Base-by-base conservation (phyloP, 2,888 invertebrate genomes). In the Scrobipalpa costella region DNA sequence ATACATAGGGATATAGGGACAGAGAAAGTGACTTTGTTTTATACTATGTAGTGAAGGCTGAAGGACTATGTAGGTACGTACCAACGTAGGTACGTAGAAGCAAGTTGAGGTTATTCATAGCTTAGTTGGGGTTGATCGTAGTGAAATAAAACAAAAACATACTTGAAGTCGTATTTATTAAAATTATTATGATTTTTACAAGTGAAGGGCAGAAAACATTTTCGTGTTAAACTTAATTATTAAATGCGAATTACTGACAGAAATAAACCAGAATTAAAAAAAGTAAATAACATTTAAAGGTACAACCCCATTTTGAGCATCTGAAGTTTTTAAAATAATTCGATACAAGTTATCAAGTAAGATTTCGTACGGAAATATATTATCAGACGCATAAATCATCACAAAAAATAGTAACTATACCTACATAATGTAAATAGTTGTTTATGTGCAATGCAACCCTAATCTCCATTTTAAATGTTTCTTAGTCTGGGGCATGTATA, bases 221-320 rank as follows among this genome's bases (percentile, higher is more conserved):
- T 57, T 38, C 57, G 38, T 38, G 38, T 59, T 21, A 59, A 19
- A 44, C 44, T 59, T 59, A 59, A 59, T 44, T 59, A 59, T 59
- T 59, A 59, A 59, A 59, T 63, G 34, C 33, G 17, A 59, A 52
- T 60, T 50, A 58, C 55, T 61, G 61, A 57, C 57, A 61, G 19
- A 40, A 52, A 11, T 52, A 19, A 33, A 58, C 57, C 47, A 38
- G 58, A 57, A 44, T 57, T 66, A 57, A 57, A 57, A n/a, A 57
- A 38, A 19, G 36, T 36, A 36, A 17, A 38, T 67, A 62, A 17
- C 67, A 69, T 63, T 72, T 75, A 72, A 72, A 71, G 71, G 74
- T 75, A 76, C 74, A 77, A 71, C 68, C 62, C 34, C 65, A 17
- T 69, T 73, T 73, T 62, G 67, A 73, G 68, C 70, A 69, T 72